These are phyloP conservation scores for Rhaphigaster nebulosa DNA, from an alignment of 2,888 invertebrate genomes.

Conservation along the genomic window DNA sequence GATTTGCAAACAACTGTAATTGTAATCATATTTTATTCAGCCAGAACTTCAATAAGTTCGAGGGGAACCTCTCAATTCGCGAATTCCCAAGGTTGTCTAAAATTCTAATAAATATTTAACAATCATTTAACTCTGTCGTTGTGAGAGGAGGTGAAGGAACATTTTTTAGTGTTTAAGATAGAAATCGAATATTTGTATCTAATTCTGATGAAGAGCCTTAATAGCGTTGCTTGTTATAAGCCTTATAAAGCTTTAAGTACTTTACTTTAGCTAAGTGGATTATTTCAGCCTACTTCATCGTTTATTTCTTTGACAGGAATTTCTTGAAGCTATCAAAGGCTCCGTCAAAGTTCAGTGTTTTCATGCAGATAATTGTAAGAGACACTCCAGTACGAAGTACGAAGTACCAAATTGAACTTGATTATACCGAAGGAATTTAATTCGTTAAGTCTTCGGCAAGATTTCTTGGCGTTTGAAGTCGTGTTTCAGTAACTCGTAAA, in stretches of 20 bases:
- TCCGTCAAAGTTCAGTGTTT: background rate
- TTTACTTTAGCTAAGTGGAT: background rate
- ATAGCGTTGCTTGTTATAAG: background rate
- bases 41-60: too few species aligned
- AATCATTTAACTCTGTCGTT: too few species aligned
- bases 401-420: background rate
- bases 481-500: background rate
- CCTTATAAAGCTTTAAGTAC: background rate
- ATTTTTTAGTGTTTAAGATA: too few species aligned
- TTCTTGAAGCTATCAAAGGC: background rate
- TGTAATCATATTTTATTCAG: too few species aligned
- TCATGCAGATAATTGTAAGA: background rate
- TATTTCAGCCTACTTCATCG: background rate
- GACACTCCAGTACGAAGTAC: background rate
- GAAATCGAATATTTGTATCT: too few species aligned
- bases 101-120: too few species aligned
- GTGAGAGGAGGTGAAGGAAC: too few species aligned
- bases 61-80: too few species aligned
- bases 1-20: too few species aligned
- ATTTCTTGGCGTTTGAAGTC: background rate
- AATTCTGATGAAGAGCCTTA: too few species aligned
- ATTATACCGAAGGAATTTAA: background rate
- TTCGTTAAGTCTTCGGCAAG: background rate
- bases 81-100: too few species aligned
- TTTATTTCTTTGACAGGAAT: background rate